Evolutionary conservation across 2,113 vertebrate genomes (phyloP).

Genomic region (Fregata magnificens): DNA sequence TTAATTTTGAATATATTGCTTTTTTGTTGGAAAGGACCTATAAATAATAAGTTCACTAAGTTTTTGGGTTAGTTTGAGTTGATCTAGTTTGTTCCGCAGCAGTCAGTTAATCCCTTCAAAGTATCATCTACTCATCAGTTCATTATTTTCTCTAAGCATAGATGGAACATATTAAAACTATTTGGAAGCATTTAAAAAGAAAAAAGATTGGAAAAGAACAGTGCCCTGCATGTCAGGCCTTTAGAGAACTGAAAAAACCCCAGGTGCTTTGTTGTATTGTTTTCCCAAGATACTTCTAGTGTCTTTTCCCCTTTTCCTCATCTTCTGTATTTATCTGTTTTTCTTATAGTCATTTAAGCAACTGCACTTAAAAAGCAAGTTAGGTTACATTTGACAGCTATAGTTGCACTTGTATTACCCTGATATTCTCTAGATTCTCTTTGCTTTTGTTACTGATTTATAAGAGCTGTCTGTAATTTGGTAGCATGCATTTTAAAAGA

Average conservation of each 20-base stretch:
- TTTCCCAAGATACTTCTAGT: not conserved
- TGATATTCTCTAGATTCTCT: not conserved
- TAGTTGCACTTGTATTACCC: not conserved
- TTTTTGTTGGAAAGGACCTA: slow-evolving; percentile 28
- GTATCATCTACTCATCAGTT: not conserved
- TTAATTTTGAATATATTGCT: slow-evolving; percentile 57
- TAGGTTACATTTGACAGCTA: not conserved
- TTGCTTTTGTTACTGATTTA: slow-evolving; percentile 18
- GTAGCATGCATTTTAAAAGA: slow-evolving; percentile 23
- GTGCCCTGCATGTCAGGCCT: not conserved
- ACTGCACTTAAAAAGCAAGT: not conserved
- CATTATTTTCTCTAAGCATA: slow-evolving; percentile 21
- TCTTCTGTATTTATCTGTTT: not conserved
- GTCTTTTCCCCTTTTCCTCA: not conserved
- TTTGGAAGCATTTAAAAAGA: slow-evolving; percentile 39
- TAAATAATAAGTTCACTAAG: slow-evolving; percentile 53
- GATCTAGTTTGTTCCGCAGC: not conserved
- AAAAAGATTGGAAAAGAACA: slow-evolving; percentile 3
- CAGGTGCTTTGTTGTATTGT: slow-evolving; percentile 5
- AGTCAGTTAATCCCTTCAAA: slow-evolving; percentile 61
- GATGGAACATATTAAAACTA: slow-evolving; percentile 38
- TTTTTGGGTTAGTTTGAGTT: slow-evolving; percentile 29
- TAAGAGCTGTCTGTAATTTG: slow-evolving; percentile 18
- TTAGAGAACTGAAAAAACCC: not conserved
- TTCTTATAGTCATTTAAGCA: not conserved